These are phyloP conservation scores for Datnioides undecimradiatus DNA, from an alignment of 2,113 vertebrate genomes.

Conservation along the genomic window DNA sequence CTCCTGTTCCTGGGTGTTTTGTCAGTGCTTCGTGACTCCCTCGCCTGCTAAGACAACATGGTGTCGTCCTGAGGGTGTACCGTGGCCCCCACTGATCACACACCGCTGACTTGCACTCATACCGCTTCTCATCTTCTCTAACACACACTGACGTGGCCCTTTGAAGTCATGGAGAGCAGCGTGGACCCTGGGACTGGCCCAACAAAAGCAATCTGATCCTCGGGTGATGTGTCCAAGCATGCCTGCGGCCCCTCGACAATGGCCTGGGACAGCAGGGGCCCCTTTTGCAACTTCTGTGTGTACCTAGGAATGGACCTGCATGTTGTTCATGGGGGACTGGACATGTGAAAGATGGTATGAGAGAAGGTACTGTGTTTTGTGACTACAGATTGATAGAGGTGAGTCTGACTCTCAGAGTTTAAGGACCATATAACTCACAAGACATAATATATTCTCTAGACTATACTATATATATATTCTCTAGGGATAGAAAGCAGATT, in stretches of 20 bases:
- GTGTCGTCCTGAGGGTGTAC: constrained; percentile 61
- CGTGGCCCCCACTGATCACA: constrained; percentile 69
- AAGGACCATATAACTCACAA: background rate
- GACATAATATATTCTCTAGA: background rate
- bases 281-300: constrained; percentile 66
- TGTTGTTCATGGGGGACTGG: constrained; percentile 37
- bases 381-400: background rate
- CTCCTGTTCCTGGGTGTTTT: constrained; percentile 49
- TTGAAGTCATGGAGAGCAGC: constrained; percentile 77
- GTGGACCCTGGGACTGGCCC: constrained; percentile 72
- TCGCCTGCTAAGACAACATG: constrained; percentile 78
- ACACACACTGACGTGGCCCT: constrained; percentile 78
- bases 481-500: background rate
- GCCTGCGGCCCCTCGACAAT: constrained; percentile 65
- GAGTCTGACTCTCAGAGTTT: too few relatives aligned
- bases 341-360: constrained; percentile 45
- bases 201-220: constrained; percentile 84
- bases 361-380: background rate
- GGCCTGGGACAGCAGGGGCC: constrained; percentile 67
- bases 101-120: constrained; percentile 52
- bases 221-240: constrained; percentile 72
- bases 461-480: too few relatives aligned
- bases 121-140: constrained; percentile 77
- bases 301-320: constrained; percentile 60
- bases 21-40: constrained; percentile 71